phyloP scores from a whole-genome alignment of 2,888 invertebrate species.

The Clistopyga incitator region DNA sequence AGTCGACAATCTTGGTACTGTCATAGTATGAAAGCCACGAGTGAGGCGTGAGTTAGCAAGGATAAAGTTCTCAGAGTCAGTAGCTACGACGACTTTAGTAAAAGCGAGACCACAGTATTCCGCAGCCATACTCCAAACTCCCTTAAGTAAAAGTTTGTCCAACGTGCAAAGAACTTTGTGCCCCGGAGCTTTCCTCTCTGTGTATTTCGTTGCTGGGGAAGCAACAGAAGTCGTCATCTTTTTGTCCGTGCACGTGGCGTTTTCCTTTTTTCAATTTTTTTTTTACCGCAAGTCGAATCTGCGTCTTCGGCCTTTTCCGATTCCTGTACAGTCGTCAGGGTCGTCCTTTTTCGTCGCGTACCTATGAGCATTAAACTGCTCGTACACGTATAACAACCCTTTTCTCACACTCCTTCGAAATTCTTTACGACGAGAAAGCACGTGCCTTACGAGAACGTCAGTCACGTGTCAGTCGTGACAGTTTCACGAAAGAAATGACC shows the following conservation, averaged over 20 bases:
- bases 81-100: slow-evolving; percentile 26
- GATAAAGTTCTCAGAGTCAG: slow-evolving; percentile 44
- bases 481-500: slow-evolving; percentile 38
- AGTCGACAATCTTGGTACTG: slow-evolving; percentile 15
- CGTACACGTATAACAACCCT: slow-evolving; percentile 32
- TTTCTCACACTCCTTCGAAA: slow-evolving; percentile 43
- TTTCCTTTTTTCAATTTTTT: no score
- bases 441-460: slow-evolving; percentile 50
- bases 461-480: slow-evolving; percentile 56
- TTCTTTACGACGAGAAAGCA: slow-evolving; percentile 45
- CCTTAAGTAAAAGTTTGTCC: slow-evolving; percentile 48
- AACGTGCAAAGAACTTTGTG: slow-evolving; percentile 46
- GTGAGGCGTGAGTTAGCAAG: not conserved
- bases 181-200: slow-evolving; percentile 26
- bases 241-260: slow-evolving; percentile 14
- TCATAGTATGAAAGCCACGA: slow-evolving; percentile 9
- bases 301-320: slow-evolving; percentile 3
- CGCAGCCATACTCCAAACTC: slow-evolving; percentile 24
- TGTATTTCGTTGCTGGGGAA: slow-evolving; percentile 3
- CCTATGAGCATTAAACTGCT: not conserved
- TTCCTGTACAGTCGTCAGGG: not conserved
- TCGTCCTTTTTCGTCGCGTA: not conserved
- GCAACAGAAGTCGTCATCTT: slow-evolving; percentile 20
- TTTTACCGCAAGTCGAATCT: slow-evolving; percentile 12
- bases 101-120: slow-evolving; percentile 21